These are phyloP conservation scores for Eufriesea mexicana DNA, from an alignment of 1,140 invertebrate genomes.

Conservation along the genomic window DNA sequence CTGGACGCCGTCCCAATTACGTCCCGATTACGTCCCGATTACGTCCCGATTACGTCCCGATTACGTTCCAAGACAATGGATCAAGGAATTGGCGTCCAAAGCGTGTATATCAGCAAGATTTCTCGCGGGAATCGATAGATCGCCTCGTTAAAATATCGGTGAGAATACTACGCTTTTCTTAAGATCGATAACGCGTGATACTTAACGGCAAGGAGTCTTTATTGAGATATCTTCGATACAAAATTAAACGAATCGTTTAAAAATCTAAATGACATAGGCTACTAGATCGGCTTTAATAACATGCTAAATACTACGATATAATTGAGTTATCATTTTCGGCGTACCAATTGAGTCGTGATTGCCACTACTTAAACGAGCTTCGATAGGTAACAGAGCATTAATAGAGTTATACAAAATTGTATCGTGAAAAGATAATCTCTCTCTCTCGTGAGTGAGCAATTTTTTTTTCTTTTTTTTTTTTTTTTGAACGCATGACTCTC, in stretches of 20 bases:
- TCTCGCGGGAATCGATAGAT: no score
- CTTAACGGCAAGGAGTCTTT: slow-evolving; percentile 35
- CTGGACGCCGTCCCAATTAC: no score
- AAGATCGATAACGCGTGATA: not conserved
- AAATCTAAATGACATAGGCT: not conserved
- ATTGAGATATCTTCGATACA: slow-evolving; percentile 52
- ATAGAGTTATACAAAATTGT: slow-evolving; percentile 10
- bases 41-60: no score
- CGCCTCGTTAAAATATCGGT: no score
- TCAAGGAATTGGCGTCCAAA: no score
- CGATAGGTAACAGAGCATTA: slow-evolving; percentile 8
- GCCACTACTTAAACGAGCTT: not conserved
- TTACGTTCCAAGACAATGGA: no score
- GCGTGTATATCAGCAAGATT: no score
- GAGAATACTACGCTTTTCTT: no score
- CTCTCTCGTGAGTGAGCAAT: slow-evolving; percentile 21
- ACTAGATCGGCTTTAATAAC: slow-evolving; percentile 10
- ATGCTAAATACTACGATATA: slow-evolving; percentile 13
- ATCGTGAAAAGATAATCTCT: slow-evolving; percentile 36
- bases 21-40: no score
- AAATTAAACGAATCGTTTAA: slow-evolving; percentile 15
- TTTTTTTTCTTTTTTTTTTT: no score
- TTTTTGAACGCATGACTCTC: slow-evolving; percentile 1
- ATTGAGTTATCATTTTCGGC: slow-evolving; percentile 3
- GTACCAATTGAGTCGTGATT: slow-evolving; percentile 2